Evolutionary conservation across 2,888 invertebrate genomes (phyloP).

Genomic region (Diaperis boleti): DNA sequence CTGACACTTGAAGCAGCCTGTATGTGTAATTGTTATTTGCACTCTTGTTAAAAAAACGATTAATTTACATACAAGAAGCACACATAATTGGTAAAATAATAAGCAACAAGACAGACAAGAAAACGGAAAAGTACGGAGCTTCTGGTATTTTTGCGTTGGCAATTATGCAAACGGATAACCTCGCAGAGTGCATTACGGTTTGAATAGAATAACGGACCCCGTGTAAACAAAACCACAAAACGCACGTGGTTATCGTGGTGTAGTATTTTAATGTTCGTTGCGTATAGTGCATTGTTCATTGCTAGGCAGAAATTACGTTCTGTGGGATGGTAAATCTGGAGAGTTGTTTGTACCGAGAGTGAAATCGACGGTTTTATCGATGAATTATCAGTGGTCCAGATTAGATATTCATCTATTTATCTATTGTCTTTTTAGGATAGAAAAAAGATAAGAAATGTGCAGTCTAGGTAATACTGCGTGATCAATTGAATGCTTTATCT

Average conservation of each 20-base stretch:
- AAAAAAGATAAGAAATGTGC: no score
- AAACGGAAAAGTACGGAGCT: neutral
- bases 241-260: conserved; percentile 33
- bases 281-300: no score
- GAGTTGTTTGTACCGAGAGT: no score
- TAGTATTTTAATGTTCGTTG: no score
- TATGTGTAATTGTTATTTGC: conserved; percentile 28
- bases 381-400: no score
- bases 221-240: conserved; percentile 22
- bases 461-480: no score
- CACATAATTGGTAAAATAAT: neutral
- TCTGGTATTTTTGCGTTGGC: neutral
- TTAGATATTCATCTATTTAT: no score
- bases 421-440: no score
- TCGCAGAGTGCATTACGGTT: neutral
- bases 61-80: neutral
- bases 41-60: neutral
- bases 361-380: no score
- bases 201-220: conserved; percentile 8
- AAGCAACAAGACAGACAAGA: neutral
- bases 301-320: no score
- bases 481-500: no score
- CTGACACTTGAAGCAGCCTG: conserved; percentile 24
- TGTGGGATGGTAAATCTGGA: no score
- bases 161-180: conserved; percentile 17